Conservation (phyloP, 2,888 invertebrate species). For the Folsomia manolachei region DNA sequence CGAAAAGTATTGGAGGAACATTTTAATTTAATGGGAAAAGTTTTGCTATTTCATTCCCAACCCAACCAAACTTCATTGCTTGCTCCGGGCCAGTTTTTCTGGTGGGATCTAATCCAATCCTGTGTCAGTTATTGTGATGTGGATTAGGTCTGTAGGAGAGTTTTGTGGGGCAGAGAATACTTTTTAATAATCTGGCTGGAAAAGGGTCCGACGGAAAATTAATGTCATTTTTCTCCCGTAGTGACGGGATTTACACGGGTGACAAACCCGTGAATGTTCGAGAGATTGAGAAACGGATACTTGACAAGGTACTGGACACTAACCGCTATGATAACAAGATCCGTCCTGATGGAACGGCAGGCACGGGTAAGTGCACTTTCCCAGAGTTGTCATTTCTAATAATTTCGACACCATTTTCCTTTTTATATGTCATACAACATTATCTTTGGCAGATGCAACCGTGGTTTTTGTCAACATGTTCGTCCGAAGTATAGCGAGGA, state of each 20-base stretch:
- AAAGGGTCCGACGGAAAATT: background rate
- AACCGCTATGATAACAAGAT: slow-evolving; percentile 6
- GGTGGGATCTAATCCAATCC: too few species aligned
- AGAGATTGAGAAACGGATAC: background rate
- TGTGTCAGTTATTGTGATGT: background rate
- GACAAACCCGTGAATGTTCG: background rate
- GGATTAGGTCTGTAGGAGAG: too few species aligned
- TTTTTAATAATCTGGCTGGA: too few species aligned
- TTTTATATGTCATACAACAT: too few species aligned
- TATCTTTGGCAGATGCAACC: background rate
- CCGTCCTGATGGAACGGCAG: background rate
- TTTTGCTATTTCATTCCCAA: background rate
- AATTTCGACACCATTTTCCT: too few species aligned
- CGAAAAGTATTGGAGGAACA: background rate
- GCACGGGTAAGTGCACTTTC: background rate
- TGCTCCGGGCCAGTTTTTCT: too few species aligned
- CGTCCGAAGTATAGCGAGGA: background rate
- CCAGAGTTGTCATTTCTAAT: background rate
- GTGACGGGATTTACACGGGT: background rate
- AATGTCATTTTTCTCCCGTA: background rate
- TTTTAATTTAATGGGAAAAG: background rate
- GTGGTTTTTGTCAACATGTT: slow-evolving; percentile 5
- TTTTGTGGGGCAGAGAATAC: background rate
- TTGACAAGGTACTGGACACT: background rate
- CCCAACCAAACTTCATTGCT: too few species aligned